Base-by-base conservation (phyloP, 2,888 invertebrate genomes). In the Tetrapedia diversipes region DNA sequence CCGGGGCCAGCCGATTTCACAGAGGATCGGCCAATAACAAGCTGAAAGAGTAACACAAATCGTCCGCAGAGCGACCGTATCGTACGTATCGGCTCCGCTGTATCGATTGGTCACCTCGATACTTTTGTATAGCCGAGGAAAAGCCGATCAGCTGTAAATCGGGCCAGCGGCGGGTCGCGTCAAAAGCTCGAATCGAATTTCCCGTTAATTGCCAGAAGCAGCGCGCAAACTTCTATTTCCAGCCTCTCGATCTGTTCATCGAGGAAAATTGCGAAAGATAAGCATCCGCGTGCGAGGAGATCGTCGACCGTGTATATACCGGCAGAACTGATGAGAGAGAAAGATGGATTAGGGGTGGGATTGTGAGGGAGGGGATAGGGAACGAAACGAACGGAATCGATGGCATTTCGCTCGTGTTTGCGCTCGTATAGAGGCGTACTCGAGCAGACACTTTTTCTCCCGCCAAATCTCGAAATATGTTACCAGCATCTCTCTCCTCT, bases 191-290 rank as follows among this genome's bases (percentile, higher is more conserved):
- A 61, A 56, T 73, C 54, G 72, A 71, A 73, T 70, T 73, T 61
- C 71, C 72, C 60, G 60, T 71, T 73, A 73, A 73, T 73, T 73
- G 60, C 60, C 60, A 71, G 54, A 73, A 70, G 72, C 60, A 73
- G 53, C 45, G 61, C 32, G 72, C 54, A 73, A 73, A 70, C 60
- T 61, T 71, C 47, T 71, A 61, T 73, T 71, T 61, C 60, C 60
- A 61, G 47, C n/a, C 59, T 45, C 60, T 56, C 47, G 71, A 54
- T 39, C 56, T 54, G 54, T 54, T 73, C 54, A 70, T 61, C 72
- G 47, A 41, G 47, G 72, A 71, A 61, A 61, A 61, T 60, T 73
- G 71, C 54, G 24, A 73, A 71, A 73, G 54, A 73, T 70, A 54
- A 61, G 54, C 47, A 41, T 51, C 24, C 41, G 16, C 27, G 37